phyloP scores from a whole-genome alignment of 2,113 vertebrate genomes.

The Ctenodactylus gundi region DNA sequence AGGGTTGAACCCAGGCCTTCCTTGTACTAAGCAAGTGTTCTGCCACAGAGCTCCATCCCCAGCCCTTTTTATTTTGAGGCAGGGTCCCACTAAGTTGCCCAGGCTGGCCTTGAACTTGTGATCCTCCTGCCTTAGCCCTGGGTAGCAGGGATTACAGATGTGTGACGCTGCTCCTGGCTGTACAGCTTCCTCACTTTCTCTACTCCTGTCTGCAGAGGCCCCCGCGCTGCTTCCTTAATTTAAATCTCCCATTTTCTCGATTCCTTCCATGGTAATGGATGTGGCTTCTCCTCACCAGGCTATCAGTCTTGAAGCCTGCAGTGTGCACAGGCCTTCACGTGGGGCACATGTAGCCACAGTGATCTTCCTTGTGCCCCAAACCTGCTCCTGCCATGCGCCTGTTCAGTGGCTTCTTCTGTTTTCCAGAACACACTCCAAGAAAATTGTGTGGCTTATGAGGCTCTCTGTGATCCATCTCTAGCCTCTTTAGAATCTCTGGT shows the following conservation, averaged over 20 bases:
- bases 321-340: accelerated
- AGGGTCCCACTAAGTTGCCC: not conserved
- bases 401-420: not conserved
- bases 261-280: not conserved
- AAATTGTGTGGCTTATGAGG: accelerated
- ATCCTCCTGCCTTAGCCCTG: not conserved
- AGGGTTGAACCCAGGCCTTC: not conserved
- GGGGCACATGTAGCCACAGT: not conserved
- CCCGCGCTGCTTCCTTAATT: not conserved
- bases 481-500: not conserved
- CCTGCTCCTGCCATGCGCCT: not conserved
- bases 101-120: not conserved
- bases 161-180: not conserved
- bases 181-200: not conserved
- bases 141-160: not conserved
- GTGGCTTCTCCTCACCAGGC: not conserved
- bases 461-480: accelerated
- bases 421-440: not conserved
- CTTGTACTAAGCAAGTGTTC: not conserved
- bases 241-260: not conserved
- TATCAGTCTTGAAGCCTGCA: not conserved
- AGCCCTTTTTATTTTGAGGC: not conserved
- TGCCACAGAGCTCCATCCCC: not conserved
- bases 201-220: not conserved
- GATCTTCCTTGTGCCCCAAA: not conserved